These are phyloP conservation scores for Eucidaris tribuloides DNA, from an alignment of 35 echinoderm and acorn worm species.

Conservation along the genomic window DNA sequence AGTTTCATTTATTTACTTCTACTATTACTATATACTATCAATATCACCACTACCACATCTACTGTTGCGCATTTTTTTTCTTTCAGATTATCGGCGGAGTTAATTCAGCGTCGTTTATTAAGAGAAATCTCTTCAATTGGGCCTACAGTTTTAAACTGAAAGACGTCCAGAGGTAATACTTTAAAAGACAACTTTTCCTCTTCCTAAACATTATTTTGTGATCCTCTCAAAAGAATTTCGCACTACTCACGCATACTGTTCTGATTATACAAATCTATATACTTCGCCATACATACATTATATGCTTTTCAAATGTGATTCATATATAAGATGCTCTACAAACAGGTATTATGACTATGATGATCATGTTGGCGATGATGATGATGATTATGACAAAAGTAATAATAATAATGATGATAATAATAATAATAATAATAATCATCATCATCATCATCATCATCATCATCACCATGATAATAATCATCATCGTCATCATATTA, in stretches of 20 bases:
- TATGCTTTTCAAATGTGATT: background rate
- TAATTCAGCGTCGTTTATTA: conserved; percentile 55
- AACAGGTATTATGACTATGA: background rate
- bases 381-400: too few species aligned
- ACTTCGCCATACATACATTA: background rate
- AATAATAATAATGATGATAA: too few species aligned
- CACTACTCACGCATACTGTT: background rate
- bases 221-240: background rate
- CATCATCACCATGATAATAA: too few species aligned
- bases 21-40: too few species aligned
- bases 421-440: too few species aligned
- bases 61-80: background rate
- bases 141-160: conserved; percentile 55
- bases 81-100: conserved; percentile 56
- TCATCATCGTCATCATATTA: too few species aligned
- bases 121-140: conserved; percentile 67
- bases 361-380: too few species aligned
- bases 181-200: background rate
- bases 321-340: background rate
- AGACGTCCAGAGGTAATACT: conserved; percentile 21
- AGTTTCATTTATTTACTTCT: too few species aligned
- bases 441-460: too few species aligned
- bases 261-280: background rate
- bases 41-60: too few species aligned
- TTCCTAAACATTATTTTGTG: background rate